phyloP scores from a whole-genome alignment of 2,797 vertebrate genomes.

The Staurois parvus region DNA sequence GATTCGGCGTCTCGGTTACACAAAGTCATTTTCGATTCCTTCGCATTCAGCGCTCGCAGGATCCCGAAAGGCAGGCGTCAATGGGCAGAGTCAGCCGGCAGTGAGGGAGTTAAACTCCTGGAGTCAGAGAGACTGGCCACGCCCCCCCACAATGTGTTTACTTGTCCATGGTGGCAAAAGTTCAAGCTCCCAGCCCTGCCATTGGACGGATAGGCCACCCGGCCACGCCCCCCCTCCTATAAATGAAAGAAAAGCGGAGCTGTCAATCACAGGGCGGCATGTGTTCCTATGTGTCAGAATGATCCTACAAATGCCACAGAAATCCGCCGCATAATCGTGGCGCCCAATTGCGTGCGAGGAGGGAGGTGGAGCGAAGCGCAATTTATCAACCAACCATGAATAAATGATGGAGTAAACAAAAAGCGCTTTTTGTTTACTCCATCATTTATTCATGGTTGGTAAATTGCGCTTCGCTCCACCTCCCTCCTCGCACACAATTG shows the following conservation, averaged over 20 bases:
- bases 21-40: not conserved
- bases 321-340: constrained; percentile 1
- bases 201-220: constrained; percentile 70
- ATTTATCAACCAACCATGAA: not conserved
- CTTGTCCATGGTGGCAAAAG: constrained; percentile 84
- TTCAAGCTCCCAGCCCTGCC: constrained; percentile 74
- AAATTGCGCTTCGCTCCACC: not conserved
- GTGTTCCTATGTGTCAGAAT: constrained; percentile 2
- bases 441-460: not conserved
- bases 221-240: constrained; percentile 27
- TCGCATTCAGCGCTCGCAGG: not conserved
- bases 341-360: not conserved
- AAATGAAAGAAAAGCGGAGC: constrained; percentile 33
- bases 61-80: not conserved
- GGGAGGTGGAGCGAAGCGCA: not conserved
- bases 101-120: constrained; percentile 75
- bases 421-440: not conserved
- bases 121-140: constrained; percentile 77
- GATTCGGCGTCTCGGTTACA: constrained; percentile 17
- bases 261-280: constrained; percentile 49
- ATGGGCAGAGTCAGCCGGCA: constrained; percentile 37
- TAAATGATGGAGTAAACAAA: not conserved
- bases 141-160: constrained; percentile 77
- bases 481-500: not conserved
- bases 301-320: not conserved